phyloP scores from a whole-genome alignment of 1,140 invertebrate genomes.

The Zaprionus lachaisei region DNA sequence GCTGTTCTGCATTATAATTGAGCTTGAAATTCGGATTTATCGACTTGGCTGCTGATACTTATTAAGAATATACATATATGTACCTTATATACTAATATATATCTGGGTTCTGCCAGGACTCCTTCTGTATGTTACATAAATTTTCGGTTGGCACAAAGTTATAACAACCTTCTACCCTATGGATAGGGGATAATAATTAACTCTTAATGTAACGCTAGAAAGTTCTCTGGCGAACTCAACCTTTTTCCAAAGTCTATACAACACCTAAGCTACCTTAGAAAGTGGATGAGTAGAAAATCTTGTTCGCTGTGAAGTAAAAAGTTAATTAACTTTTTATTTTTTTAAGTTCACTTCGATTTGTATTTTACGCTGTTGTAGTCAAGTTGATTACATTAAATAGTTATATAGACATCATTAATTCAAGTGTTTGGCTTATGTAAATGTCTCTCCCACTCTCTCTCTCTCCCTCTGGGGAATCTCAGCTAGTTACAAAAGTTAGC shows the following conservation, averaged over 20 bases:
- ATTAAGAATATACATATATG: too few species aligned
- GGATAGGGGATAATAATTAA: too few species aligned
- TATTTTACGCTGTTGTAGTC: conserved; percentile 1
- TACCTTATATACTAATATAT: too few species aligned
- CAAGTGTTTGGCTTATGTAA: conserved; percentile 35
- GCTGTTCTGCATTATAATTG: too few species aligned
- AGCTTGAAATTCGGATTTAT: too few species aligned
- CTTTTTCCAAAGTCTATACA: conserved; percentile 11
- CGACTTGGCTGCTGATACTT: too few species aligned
- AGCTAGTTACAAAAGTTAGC: conserved; percentile 42
- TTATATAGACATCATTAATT: conserved; percentile 30
- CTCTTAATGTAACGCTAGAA: neutral
- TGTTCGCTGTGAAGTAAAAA: conserved; percentile 3
- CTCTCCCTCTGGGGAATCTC: conserved; percentile 6
- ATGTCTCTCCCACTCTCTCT: neutral
- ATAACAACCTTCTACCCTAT: too few species aligned
- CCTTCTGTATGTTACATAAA: too few species aligned
- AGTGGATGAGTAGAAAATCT: conserved; percentile 10
- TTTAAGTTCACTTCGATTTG: conserved; percentile 18
- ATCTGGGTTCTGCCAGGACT: too few species aligned
- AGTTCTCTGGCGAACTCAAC: conserved; percentile 14
- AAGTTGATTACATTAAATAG: conserved; percentile 26
- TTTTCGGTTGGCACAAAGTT: too few species aligned
- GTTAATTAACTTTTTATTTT: conserved; percentile 18
- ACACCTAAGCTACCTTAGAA: neutral